A percentile compares a stretch with the other conserved stretches of the same genome.
phyloP scores from a whole-genome alignment of 1,140 invertebrate species.

The Drosophila lini region DNA sequence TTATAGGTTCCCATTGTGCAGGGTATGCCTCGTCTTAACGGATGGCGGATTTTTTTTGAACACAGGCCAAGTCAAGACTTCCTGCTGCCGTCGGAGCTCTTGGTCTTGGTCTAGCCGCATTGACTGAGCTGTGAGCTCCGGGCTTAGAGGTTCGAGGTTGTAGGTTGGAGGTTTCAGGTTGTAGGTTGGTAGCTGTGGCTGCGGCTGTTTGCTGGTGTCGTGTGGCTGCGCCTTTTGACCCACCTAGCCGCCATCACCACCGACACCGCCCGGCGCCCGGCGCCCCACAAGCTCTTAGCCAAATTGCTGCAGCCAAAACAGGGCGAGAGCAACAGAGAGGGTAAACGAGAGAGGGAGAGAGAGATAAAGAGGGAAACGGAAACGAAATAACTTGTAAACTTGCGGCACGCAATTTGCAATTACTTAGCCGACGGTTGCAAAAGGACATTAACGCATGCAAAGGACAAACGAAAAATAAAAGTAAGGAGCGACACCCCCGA shows the following conservation, averaged over 20 bases:
- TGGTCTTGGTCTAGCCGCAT: constrained; percentile 49
- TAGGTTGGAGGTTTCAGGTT: constrained; percentile 9
- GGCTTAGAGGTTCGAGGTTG: constrained; percentile 1
- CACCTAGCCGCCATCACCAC: constrained; percentile 48
- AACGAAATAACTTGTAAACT: constrained; percentile 58
- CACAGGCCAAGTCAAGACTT: constrained; percentile 26
- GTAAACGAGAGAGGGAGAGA: neutral
- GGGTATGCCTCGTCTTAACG: constrained; percentile 7
- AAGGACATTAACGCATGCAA: constrained; percentile 50
- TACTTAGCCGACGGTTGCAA: constrained; percentile 61
- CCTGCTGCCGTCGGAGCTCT: constrained; percentile 32
- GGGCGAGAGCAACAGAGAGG: constrained; percentile 1
- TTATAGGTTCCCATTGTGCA: too few relatives aligned
- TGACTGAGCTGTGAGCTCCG: constrained; percentile 21
- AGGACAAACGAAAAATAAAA: constrained; percentile 16
- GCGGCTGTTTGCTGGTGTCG: constrained; percentile 54
- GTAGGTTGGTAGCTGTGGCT: constrained; percentile 38
- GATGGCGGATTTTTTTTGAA: neutral
- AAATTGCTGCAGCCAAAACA: constrained; percentile 67
- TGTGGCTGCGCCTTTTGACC: constrained; percentile 75
- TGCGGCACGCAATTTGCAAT: constrained; percentile 74
- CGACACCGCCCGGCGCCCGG: constrained; percentile 13
- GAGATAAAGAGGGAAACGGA: constrained; percentile 3
- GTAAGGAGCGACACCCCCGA: constrained; percentile 15
- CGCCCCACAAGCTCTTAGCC: constrained; percentile 67